phyloP scores from a whole-genome alignment of 2,113 vertebrate species.

The Trogon melanurus region DNA sequence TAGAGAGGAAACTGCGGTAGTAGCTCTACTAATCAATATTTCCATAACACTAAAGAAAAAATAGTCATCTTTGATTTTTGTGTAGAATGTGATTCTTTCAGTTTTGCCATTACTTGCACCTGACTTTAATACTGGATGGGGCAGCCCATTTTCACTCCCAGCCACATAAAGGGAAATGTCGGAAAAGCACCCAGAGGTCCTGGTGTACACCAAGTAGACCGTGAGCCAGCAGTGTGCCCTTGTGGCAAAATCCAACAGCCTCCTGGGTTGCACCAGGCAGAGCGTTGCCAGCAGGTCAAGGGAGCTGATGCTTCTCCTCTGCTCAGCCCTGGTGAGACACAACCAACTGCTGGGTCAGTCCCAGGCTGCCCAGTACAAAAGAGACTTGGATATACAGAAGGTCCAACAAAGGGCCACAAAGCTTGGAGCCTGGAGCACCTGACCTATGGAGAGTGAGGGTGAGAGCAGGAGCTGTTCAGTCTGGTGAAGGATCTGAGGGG shows the following conservation, averaged over 20 bases:
- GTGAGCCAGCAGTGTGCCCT: not conserved
- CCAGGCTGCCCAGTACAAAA: not conserved
- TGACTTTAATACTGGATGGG: not conserved
- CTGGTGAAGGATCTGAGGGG: not conserved
- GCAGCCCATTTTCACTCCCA: not conserved
- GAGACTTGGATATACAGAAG: not conserved
- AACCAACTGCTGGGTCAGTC: not conserved
- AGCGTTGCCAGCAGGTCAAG: not conserved
- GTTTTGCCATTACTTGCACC: not conserved
- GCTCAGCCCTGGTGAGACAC: not conserved
- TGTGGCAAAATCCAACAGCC: not conserved
- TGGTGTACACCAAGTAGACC: not conserved
- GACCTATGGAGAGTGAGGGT: accelerated
- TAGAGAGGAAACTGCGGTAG: not conserved
- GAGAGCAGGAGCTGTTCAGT: not conserved
- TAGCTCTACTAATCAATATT: not conserved
- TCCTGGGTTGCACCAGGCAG: not conserved
- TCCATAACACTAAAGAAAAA: not conserved
- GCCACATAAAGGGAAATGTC: not conserved
- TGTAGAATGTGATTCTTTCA: not conserved
- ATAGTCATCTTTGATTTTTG: not conserved
- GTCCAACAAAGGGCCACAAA: not conserved
- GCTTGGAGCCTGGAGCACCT: not conserved
- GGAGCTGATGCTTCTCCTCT: not conserved
- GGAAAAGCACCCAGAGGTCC: not conserved